Percentiles rank a stretch among this genome's conserved stretches.
Evolutionary conservation across 2,113 vertebrate genomes (phyloP).

Genomic region (Rafetus swinhoei): DNA sequence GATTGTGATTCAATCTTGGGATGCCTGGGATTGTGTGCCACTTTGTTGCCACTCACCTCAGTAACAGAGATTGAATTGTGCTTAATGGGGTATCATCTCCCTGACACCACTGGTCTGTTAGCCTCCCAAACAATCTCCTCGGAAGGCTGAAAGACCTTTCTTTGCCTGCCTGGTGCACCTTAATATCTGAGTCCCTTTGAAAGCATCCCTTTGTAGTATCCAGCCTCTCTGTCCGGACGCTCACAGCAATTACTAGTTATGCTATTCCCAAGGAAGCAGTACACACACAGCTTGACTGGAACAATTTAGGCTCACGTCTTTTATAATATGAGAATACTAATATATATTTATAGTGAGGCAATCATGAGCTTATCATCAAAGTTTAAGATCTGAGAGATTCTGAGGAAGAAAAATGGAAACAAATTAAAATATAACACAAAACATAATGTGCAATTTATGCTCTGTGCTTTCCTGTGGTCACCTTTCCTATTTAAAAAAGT

Average conservation of each 20-base stretch:
- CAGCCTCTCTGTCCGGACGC: neutral
- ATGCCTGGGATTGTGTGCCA: neutral
- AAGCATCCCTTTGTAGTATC: neutral
- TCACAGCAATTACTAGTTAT: neutral
- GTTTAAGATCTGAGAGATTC: neutral
- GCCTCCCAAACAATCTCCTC: neutral
- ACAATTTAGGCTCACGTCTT: neutral
- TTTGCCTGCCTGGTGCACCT: neutral
- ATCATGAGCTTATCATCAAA: neutral
- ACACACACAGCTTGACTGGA: neutral
- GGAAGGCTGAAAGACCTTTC: neutral
- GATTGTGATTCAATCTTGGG: neutral
- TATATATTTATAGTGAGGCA: neutral
- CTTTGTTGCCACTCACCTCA: neutral
- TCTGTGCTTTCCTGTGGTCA: neutral
- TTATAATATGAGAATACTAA: neutral
- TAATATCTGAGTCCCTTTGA: neutral
- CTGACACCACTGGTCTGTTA: neutral
- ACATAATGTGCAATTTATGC: neutral
- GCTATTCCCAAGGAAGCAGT: neutral
- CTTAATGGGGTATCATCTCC: neutral
- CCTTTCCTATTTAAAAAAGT: no score
- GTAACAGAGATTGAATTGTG: neutral
- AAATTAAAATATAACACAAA: neutral
- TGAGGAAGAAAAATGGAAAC: neutral